Conservation (phyloP, 1,140 invertebrate genomes). For the Atta texana region DNA sequence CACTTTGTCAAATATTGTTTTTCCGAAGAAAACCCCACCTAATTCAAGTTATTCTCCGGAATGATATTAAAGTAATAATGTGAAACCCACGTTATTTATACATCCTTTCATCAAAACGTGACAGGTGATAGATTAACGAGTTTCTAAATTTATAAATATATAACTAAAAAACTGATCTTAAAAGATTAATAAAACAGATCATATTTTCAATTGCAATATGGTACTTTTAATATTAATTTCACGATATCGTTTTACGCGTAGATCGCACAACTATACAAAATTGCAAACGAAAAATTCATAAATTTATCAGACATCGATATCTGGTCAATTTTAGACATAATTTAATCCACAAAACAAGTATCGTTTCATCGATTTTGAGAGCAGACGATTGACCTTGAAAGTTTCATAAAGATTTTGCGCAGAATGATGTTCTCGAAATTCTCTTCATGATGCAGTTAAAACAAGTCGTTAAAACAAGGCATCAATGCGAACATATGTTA, state of each 20-base stretch:
- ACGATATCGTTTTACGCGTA: neutral
- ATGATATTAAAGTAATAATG: neutral
- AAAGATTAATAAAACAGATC: neutral
- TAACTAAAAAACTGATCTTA: neutral
- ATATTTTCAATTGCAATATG: neutral
- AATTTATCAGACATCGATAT: neutral
- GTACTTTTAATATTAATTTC: neutral
- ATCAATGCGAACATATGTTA: neutral
- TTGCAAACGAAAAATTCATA: neutral
- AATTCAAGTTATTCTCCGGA: neutral
- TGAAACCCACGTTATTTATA: conserved; percentile 2
- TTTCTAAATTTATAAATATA: neutral
- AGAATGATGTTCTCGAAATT: neutral
- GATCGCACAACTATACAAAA: neutral
- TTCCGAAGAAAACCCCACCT: conserved; percentile 1
- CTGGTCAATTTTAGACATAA: neutral
- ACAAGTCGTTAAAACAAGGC: conserved; percentile 2
- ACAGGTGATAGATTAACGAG: neutral
- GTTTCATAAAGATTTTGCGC: neutral
- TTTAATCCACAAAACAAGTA: neutral
- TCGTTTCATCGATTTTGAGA: neutral
- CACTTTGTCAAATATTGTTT: conserved; percentile 22
- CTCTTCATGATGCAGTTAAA: neutral
- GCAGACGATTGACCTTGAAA: neutral
- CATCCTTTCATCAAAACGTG: neutral